phyloP scores from a whole-genome alignment of 2,888 invertebrate species.

The Belgica antarctica region DNA sequence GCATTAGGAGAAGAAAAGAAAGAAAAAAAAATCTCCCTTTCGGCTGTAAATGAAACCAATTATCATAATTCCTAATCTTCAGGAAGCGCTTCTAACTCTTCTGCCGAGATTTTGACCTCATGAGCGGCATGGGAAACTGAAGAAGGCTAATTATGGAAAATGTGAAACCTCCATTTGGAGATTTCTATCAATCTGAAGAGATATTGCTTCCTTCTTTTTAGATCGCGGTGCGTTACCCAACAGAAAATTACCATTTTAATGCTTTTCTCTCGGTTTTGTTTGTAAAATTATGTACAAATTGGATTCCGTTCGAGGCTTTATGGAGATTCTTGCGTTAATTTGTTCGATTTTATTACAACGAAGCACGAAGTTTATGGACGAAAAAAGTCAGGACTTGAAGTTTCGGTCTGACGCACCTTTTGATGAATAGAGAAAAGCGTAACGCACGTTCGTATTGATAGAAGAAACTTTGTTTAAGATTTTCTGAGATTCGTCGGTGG shows the following conservation, averaged over 20 bases:
- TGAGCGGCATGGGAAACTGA: neutral
- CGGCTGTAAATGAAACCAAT: slow-evolving; percentile 11
- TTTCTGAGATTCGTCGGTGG: too few species aligned
- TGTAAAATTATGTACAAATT: too few species aligned
- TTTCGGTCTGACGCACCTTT: too few species aligned
- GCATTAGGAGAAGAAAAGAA: neutral
- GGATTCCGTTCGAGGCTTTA: too few species aligned
- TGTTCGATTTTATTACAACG: too few species aligned
- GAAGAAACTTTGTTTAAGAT: too few species aligned
- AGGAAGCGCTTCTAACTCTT: slow-evolving; percentile 15
- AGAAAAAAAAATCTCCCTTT: neutral
- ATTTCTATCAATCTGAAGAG: neutral
- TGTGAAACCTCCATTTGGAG: neutral
- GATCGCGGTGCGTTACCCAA: neutral
- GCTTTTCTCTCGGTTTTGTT: too few species aligned
- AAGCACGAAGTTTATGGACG: too few species aligned
- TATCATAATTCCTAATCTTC: slow-evolving; percentile 10
- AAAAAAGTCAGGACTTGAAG: too few species aligned
- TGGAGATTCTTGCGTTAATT: too few species aligned
- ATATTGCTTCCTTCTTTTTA: slow-evolving; percentile 7
- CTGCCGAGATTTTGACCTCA: neutral
- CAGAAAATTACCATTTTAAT: neutral
- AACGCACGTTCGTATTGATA: too few species aligned
- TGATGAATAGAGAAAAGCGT: too few species aligned
- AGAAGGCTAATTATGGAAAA: slow-evolving; percentile 6